Base-by-base conservation (phyloP, 2,888 invertebrate species). In the Drosophila meridiana region DNA sequence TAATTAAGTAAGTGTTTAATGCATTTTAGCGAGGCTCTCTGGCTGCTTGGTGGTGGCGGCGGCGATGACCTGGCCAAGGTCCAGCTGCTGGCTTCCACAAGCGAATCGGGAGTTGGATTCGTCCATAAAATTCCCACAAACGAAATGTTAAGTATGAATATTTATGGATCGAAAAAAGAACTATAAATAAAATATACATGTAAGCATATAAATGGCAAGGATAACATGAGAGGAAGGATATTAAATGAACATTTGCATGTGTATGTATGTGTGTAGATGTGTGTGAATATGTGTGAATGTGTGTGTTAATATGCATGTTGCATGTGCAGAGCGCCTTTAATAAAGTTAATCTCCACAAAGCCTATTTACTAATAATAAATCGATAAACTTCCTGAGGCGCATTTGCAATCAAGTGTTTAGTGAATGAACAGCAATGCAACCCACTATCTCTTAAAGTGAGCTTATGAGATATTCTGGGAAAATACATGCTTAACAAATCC, bases 111-210 rank as follows among this genome's bases (percentile, higher is more conserved):
- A 65, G 64, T 75, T 76, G 69, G 70, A 73, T 75, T 75, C 73
- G 74, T 85, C 84, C 84, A 85, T 85, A 87, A 87, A 85, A 78
- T 76, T 81, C 78, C 67, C 66, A 50, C 64, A 67, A 69, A 50
- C 64, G 47, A 58, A 58, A 76, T 77, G 66, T 73, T 67, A 65
- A 50, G 48, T 79, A 76, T 79, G 77, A 76, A 82, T 81, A 65
- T 56, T 72, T 55, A 76, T 76, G 69, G 74, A 68, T 65, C 30
- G 42, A 42, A n/a, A 69, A 40, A 40, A 67, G 14, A 85, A 85
- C 88, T 85, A 85, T 81, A 85, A 87, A 76, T 66, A 81, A 68
- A 81, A 78, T 76, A 69, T 63, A 62, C 40, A 69, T 76, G 52
- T 64, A 76, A 76, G 76, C 71, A 69, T 53, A 53, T 67, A 67